Conservation (phyloP, 2,888 invertebrate genomes). For the Leucophenga montana region DNA sequence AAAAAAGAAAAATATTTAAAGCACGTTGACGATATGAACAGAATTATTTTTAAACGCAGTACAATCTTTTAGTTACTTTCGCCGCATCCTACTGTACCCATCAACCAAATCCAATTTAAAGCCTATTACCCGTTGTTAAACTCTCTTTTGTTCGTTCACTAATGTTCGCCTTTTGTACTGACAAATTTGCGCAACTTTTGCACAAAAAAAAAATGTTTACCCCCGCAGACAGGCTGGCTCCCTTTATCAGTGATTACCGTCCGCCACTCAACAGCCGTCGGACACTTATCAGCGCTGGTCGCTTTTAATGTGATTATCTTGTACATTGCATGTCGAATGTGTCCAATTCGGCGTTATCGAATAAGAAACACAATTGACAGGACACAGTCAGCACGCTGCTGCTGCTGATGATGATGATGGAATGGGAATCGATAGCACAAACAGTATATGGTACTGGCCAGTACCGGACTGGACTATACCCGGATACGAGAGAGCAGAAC, state of each 20-base stretch:
- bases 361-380: constrained; percentile 47
- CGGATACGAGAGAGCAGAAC: neutral
- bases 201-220: constrained; percentile 15
- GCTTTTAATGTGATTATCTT: constrained; percentile 72
- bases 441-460: neutral
- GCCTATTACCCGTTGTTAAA: too few relatives aligned
- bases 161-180: neutral
- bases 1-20: too few relatives aligned
- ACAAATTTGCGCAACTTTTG: neutral
- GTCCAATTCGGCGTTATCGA: constrained; percentile 53
- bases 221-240: constrained; percentile 31
- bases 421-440: constrained; percentile 8
- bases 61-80: too few relatives aligned
- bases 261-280: constrained; percentile 8
- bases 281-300: constrained; percentile 34
- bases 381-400: constrained; percentile 43
- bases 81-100: too few relatives aligned
- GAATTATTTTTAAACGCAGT: too few relatives aligned
- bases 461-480: neutral
- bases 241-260: neutral
- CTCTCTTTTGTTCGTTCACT: neutral
- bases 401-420: too few relatives aligned
- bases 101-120: too few relatives aligned
- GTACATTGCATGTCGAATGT: constrained; percentile 69
- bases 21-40: too few relatives aligned